Conservation (phyloP, 2,797 vertebrate species). For the Poeciliopsis gracilis region DNA sequence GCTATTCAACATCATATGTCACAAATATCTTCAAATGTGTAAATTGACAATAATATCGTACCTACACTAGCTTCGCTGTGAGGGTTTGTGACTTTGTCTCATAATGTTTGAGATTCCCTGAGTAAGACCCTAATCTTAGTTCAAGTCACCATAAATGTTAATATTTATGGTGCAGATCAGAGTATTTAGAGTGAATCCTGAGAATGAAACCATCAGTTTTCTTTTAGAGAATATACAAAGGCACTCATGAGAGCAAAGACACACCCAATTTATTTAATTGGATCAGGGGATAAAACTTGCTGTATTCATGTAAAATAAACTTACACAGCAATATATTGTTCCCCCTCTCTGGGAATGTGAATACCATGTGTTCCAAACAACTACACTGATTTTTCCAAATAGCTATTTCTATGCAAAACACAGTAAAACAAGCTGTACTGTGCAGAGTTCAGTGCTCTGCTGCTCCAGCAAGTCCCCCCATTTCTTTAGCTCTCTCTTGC, state of each 20-base stretch:
- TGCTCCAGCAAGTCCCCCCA: conserved; percentile 37
- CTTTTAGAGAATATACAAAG: not conserved
- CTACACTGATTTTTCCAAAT: conserved; percentile 52
- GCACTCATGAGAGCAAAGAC: conserved; percentile 13
- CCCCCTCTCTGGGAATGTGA: conserved; percentile 4
- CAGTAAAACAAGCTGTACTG: conserved; percentile 46
- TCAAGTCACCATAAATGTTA: not conserved
- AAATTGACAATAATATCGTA: not conserved
- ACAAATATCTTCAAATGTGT: not conserved
- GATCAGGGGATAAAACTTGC: conserved; percentile 22
- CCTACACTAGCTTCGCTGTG: not conserved
- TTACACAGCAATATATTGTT: conserved; percentile 26
- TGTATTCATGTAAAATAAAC: conserved; percentile 22
- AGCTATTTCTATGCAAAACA: conserved; percentile 57
- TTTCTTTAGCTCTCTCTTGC: conserved; percentile 54
- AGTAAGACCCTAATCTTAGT: not conserved
- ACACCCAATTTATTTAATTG: not conserved
- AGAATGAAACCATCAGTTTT: conserved; percentile 5
- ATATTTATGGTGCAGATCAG: conserved; percentile 3
- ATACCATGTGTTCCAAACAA: conserved; percentile 36
- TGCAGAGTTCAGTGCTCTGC: conserved; percentile 40
- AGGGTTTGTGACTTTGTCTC: not conserved
- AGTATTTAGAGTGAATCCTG: conserved; percentile 9
- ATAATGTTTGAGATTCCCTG: conserved; percentile 4
- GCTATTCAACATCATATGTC: not conserved